These are phyloP conservation scores for Drosophila bocki DNA, from an alignment of 1,140 invertebrate species.

Conservation along the genomic window DNA sequence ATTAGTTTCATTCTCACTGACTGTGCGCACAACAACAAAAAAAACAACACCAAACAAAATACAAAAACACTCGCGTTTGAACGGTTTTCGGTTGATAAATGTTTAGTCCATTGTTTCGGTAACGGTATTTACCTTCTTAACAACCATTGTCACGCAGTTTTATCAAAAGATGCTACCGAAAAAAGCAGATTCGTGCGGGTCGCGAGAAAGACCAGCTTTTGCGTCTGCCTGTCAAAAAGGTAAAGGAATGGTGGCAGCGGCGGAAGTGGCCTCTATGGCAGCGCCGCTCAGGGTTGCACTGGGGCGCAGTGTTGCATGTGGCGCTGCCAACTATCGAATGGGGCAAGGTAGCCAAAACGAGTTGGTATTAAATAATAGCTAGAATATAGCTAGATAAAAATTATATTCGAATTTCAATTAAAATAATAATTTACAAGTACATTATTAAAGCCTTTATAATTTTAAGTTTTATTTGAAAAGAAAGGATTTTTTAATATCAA, in stretches of 20 bases:
- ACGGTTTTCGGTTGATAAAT: slow-evolving; percentile 24
- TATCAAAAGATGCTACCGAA: slow-evolving; percentile 71
- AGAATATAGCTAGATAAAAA: too few species aligned
- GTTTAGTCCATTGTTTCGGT: slow-evolving; percentile 26
- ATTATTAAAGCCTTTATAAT: too few species aligned
- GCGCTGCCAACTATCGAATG: slow-evolving; percentile 1
- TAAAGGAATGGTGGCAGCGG: slow-evolving; percentile 77
- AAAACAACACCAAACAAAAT: slow-evolving; percentile 40
- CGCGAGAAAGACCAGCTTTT: slow-evolving; percentile 78
- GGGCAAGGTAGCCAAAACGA: neutral
- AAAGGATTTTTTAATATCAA: too few species aligned
- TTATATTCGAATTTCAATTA: too few species aligned
- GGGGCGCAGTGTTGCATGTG: slow-evolving; percentile 36
- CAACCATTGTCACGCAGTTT: slow-evolving; percentile 83
- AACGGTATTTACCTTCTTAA: slow-evolving; percentile 82
- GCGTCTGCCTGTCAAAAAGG: slow-evolving; percentile 84
- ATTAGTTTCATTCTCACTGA: slow-evolving; percentile 22
- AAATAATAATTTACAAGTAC: too few species aligned
- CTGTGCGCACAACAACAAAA: slow-evolving; percentile 34
- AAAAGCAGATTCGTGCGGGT: slow-evolving; percentile 77
- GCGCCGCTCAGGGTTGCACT: slow-evolving; percentile 49
- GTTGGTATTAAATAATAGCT: too few species aligned
- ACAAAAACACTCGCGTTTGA: slow-evolving; percentile 20
- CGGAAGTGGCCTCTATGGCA: slow-evolving; percentile 72
- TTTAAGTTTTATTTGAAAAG: too few species aligned